Percentiles rank a stretch among this genome's conserved stretches.
Evolutionary conservation across 1,140 invertebrate genomes (phyloP).

Genomic region (Drosophila melanica): DNA sequence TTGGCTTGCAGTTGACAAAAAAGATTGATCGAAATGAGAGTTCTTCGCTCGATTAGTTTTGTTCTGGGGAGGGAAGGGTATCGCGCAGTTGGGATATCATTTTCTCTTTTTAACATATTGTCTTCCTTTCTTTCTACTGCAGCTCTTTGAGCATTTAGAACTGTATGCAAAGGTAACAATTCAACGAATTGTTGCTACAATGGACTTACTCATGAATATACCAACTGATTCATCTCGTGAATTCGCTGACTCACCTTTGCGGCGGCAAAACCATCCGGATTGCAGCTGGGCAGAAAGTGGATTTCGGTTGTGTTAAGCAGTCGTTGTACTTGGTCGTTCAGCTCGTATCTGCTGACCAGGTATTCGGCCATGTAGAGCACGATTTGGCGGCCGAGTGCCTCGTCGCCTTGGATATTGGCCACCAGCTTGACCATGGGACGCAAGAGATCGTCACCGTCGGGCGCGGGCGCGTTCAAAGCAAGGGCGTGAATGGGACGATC

Average conservation of each 20-base stretch:
- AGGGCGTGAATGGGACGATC: slow-evolving; percentile 90
- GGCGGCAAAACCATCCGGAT: slow-evolving; percentile 95
- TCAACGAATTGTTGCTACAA: too few relatives aligned
- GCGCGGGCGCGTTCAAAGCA: slow-evolving; percentile 48
- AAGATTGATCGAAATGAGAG: too few relatives aligned
- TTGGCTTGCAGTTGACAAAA: too few relatives aligned
- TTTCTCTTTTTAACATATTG: too few relatives aligned
- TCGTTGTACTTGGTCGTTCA: slow-evolving; percentile 87
- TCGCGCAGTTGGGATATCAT: too few relatives aligned
- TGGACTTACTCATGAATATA: background rate
- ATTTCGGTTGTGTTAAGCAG: slow-evolving; percentile 94
- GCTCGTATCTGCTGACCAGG: slow-evolving; percentile 90
- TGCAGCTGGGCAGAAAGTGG: slow-evolving; percentile 95
- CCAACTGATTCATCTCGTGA: background rate
- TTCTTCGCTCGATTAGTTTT: too few relatives aligned
- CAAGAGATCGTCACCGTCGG: slow-evolving; percentile 58
- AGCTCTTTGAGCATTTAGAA: too few relatives aligned
- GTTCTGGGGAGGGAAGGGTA: too few relatives aligned
- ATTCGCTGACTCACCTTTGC: slow-evolving; percentile 87
- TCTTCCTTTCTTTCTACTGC: too few relatives aligned
- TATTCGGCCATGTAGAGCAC: slow-evolving; percentile 93
- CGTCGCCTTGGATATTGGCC: slow-evolving; percentile 99
- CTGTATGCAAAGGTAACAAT: too few relatives aligned
- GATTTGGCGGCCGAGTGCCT: slow-evolving; percentile 94
- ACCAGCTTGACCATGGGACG: slow-evolving; percentile 97